A percentile compares a stretch with the other conserved stretches of the same genome.
These are phyloP conservation scores for Collichthys lucidus DNA, from an alignment of 2,113 vertebrate genomes.

Conservation along the genomic window DNA sequence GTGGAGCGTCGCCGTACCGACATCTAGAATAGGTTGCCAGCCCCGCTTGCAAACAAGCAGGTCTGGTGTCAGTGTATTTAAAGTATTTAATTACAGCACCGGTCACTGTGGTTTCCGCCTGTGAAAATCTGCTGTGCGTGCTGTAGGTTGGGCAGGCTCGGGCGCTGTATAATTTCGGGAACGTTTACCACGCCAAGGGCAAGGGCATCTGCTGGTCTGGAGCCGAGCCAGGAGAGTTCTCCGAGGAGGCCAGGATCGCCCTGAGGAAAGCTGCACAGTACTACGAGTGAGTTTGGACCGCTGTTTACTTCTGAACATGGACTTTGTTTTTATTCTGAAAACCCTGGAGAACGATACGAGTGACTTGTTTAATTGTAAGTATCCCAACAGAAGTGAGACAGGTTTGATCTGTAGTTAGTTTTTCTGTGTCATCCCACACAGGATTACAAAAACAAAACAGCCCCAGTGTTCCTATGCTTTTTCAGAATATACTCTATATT, in stretches of 20 bases:
- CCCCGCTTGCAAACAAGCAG: conserved; percentile 44
- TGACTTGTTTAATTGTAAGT: neutral
- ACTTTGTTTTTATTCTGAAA: conserved; percentile 13
- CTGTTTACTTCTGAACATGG: neutral
- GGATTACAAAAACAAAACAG: neutral
- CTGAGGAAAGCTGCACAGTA: conserved; percentile 93
- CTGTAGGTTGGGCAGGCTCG: conserved; percentile 95
- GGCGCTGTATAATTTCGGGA: conserved; percentile 98
- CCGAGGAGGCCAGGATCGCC: conserved; percentile 91
- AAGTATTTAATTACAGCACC: conserved; percentile 78
- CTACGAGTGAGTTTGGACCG: conserved; percentile 90
- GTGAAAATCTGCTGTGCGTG: conserved; percentile 72
- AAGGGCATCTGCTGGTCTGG: conserved; percentile 93
- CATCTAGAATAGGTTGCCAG: conserved; percentile 64
- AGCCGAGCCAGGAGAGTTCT: conserved; percentile 92
- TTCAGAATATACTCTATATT: neutral
- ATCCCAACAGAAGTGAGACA: neutral
- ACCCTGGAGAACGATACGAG: neutral
- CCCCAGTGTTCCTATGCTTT: neutral
- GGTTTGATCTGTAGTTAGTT: neutral
- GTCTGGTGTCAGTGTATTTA: conserved; percentile 76
- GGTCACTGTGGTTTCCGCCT: conserved; percentile 69
- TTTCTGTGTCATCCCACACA: neutral
- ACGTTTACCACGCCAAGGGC: conserved; percentile 96
- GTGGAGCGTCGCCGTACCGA: neutral